Evolutionary conservation across 2,888 invertebrate genomes (phyloP).

Genomic region (Apodemia duryi): DNA sequence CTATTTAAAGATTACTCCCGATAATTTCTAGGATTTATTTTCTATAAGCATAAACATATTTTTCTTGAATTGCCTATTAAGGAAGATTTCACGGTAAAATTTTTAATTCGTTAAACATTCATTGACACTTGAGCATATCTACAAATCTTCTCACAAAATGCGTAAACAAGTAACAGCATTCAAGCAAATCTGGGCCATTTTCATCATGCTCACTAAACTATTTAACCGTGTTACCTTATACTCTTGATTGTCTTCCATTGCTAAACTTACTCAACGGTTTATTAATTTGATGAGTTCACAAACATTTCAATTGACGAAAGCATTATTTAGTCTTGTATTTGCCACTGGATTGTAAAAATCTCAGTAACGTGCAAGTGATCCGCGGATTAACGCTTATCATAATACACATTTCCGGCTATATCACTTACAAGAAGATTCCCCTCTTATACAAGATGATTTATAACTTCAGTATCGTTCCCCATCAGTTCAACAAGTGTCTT

Average conservation of each 20-base stretch:
- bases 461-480: slow-evolving; percentile 47
- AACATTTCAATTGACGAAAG: slow-evolving; percentile 6
- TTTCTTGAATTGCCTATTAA: not conserved
- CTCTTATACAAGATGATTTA: slow-evolving; percentile 50
- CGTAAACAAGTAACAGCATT: slow-evolving; percentile 8
- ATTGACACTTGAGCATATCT: too few relatives aligned
- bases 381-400: slow-evolving; percentile 51
- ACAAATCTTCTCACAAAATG: not conserved
- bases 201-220: slow-evolving; percentile 11
- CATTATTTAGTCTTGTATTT: slow-evolving; percentile 5
- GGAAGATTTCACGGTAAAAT: too few relatives aligned
- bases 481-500: slow-evolving; percentile 40
- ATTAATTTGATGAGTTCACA: not conserved
- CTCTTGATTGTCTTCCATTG: slow-evolving; percentile 22
- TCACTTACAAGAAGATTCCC: slow-evolving; percentile 38
- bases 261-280: slow-evolving; percentile 27
- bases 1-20: slow-evolving; percentile 38
- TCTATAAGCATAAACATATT: not conserved
- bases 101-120: too few relatives aligned
- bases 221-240: slow-evolving; percentile 15
- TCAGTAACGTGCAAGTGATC: slow-evolving; percentile 31
- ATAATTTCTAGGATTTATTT: not conserved
- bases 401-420: slow-evolving; percentile 59
- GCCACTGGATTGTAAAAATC: slow-evolving; percentile 16
- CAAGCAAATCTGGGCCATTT: slow-evolving; percentile 7